A percentile compares a stretch with the other conserved stretches of the same genome.
phyloP scores from a whole-genome alignment of 2,797 vertebrate genomes.

The Prionace glauca region DNA sequence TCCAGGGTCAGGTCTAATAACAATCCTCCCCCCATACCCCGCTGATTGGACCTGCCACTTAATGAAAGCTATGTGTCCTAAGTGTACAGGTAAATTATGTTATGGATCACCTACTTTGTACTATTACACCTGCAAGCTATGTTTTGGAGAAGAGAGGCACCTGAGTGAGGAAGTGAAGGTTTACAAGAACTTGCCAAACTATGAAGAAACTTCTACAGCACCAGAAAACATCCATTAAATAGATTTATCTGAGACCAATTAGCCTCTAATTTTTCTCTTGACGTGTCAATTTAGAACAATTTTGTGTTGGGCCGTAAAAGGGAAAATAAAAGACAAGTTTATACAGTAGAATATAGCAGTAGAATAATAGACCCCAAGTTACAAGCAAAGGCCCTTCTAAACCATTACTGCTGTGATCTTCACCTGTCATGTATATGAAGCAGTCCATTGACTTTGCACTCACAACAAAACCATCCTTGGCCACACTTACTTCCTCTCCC shows the following conservation, averaged over 20 bases:
- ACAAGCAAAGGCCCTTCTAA: background rate
- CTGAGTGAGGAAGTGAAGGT: background rate
- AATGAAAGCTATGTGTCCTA: background rate
- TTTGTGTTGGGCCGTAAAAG: background rate
- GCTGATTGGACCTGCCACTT: too few species aligned
- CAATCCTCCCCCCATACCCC: too few species aligned
- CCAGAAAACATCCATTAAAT: background rate
- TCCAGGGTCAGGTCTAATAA: too few species aligned
- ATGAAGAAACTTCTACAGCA: background rate
- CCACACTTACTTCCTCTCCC: background rate
- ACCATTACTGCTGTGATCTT: background rate
- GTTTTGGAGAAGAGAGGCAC: background rate
- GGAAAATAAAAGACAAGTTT: background rate
- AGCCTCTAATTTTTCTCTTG: background rate
- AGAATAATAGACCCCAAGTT: background rate
- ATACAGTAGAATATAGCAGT: background rate
- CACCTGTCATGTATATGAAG: background rate
- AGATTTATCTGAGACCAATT: background rate
- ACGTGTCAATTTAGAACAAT: background rate
- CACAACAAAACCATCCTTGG: background rate
- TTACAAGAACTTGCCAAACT: background rate
- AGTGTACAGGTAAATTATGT: background rate
- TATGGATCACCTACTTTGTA: background rate
- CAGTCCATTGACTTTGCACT: background rate
- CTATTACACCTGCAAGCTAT: background rate